These are phyloP conservation scores for Loris lydekkerianus DNA, from an alignment of 2,797 vertebrate species.

Conservation along the genomic window DNA sequence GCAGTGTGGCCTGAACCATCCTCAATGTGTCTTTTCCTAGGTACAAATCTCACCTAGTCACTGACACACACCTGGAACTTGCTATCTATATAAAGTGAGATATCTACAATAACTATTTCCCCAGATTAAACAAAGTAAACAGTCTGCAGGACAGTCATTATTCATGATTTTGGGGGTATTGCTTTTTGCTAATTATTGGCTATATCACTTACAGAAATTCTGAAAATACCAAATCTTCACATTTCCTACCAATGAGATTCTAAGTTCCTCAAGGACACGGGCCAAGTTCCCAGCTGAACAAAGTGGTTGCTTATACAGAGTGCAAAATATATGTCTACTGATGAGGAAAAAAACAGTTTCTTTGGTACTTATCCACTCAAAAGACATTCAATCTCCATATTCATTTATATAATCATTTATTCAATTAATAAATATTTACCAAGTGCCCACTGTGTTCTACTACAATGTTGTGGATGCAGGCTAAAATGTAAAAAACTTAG, in stretches of 20 bases:
- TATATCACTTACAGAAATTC: not conserved
- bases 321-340: conserved; percentile 24
- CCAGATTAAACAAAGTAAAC: not conserved
- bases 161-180: not conserved
- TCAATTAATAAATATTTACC: not conserved
- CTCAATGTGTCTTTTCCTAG: not conserved
- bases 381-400: not conserved
- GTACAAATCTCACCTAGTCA: not conserved
- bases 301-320: not conserved
- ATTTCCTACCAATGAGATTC: not conserved
- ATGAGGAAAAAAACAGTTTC: not conserved
- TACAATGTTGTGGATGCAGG: not conserved
- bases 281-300: not conserved
- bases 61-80: not conserved
- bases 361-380: not conserved
- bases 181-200: not conserved
- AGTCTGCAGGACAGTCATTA: not conserved
- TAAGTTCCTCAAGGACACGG: not conserved
- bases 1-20: not conserved
- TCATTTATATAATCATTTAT: not conserved
- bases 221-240: not conserved
- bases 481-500: not conserved
- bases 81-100: not conserved
- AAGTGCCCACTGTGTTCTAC: not conserved
- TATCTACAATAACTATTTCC: not conserved